phyloP scores from a whole-genome alignment of 2,113 vertebrate genomes.

The Aphyosemion australe region DNA sequence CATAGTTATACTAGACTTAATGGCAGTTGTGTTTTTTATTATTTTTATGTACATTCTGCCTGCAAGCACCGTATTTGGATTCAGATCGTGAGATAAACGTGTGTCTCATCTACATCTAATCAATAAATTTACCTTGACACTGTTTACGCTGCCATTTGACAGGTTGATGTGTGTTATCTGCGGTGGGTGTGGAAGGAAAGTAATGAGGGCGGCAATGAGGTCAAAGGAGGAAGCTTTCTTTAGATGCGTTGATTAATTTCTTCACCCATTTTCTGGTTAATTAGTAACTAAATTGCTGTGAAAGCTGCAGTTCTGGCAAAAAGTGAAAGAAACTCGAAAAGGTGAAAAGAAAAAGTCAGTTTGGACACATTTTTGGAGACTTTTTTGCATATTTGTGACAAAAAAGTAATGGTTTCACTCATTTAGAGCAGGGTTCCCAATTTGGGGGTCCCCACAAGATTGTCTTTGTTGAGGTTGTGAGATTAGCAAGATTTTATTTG shows the following conservation, averaged over 20 bases:
- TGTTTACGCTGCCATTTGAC: constrained; percentile 56
- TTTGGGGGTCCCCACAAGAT: too few relatives aligned
- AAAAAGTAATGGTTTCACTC: constrained; percentile 23
- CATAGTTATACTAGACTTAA: constrained; percentile 1
- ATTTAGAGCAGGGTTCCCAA: too few relatives aligned
- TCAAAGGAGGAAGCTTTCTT: constrained; percentile 34
- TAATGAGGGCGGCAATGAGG: constrained; percentile 37
- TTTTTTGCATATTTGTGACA: constrained; percentile 16
- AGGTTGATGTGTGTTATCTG: constrained; percentile 56
- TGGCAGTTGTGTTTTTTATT: not conserved
- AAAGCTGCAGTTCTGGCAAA: constrained; percentile 20
- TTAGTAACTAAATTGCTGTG: constrained; percentile 30
- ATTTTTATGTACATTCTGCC: not conserved
- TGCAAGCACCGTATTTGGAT: constrained; percentile 3
- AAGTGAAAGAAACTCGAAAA: not conserved
- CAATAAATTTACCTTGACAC: constrained; percentile 52
- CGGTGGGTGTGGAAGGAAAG: constrained; percentile 28
- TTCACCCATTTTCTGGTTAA: constrained; percentile 48
- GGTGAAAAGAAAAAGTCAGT: not conserved
- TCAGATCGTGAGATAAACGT: constrained; percentile 13
- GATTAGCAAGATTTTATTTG: too few relatives aligned
- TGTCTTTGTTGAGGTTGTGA: too few relatives aligned
- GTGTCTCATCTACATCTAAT: constrained; percentile 18
- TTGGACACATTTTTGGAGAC: not conserved
- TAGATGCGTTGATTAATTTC: constrained; percentile 47